Conservation (phyloP, 2,113 vertebrate genomes). For the Felis chaus region DNA sequence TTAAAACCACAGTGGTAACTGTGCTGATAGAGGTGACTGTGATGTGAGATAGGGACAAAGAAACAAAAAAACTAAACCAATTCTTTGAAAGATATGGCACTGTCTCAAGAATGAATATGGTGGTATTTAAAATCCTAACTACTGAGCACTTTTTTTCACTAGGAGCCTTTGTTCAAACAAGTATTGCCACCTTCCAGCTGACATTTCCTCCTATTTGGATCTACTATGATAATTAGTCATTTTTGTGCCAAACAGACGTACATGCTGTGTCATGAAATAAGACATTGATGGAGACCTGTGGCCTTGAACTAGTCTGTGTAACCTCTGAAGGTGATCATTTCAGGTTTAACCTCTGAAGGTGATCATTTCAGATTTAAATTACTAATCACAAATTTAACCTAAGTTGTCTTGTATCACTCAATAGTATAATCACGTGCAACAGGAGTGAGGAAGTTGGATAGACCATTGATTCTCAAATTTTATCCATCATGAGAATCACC, state of each 20-base stretch:
- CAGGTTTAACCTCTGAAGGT: constrained; percentile 20
- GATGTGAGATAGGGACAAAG: not conserved
- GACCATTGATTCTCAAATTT: constrained; percentile 10
- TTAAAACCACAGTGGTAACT: not conserved
- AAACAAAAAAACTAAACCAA: not conserved
- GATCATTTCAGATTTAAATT: constrained; percentile 51
- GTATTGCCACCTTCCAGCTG: not conserved
- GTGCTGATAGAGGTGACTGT: not conserved
- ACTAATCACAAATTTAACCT: constrained; percentile 39
- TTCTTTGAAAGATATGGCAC: not conserved
- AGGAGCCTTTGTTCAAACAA: constrained; percentile 38
- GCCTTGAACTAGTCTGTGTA: constrained; percentile 6
- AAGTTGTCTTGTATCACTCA: constrained; percentile 13
- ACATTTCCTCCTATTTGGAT: constrained; percentile 7
- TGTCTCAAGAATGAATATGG: not conserved
- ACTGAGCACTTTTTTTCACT: not conserved
- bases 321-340: not conserved
- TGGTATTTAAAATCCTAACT: not conserved
- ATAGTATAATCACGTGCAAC: constrained; percentile 42
- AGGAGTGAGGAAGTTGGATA: not conserved
- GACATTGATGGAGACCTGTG: constrained; percentile 15
- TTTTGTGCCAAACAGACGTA: constrained; percentile 16
- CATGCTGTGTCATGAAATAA: constrained; percentile 49
- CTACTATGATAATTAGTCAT: constrained; percentile 10
- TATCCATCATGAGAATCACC: not conserved